Evolutionary conservation across 35 echinoderm and acorn worm species (phyloP).

Genomic region (Ptychodera flava): DNA sequence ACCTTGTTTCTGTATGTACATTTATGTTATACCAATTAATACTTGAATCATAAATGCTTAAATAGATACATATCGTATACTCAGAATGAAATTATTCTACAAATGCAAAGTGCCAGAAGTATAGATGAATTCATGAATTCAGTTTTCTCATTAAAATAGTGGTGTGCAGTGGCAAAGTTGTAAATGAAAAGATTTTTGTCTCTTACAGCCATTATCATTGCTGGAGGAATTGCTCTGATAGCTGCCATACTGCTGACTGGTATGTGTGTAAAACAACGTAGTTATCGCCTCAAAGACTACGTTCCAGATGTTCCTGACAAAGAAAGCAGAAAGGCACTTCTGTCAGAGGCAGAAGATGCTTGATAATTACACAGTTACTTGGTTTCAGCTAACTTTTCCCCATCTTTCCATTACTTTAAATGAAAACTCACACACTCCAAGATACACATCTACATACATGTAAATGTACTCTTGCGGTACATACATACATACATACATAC

Average conservation of each 20-base stretch:
- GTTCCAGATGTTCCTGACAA: not conserved
- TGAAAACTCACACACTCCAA: no score
- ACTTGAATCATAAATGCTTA: not conserved
- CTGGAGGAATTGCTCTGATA: not conserved
- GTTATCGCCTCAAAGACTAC: not conserved
- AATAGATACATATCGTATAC: not conserved
- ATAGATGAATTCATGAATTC: no score
- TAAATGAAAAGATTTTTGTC: not conserved
- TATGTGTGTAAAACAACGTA: not conserved
- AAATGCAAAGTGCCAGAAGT: no score
- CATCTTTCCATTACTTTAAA: no score
- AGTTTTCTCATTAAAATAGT: no score
- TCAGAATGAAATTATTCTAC: not conserved
- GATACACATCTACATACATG: no score
- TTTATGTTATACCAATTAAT: not conserved
- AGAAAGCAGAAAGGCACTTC: not conserved
- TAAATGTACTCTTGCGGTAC: no score
- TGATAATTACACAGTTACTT: no score
- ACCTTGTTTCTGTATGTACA: no score
- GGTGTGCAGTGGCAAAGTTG: no score
- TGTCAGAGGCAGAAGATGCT: not conserved
- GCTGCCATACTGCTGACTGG: not conserved
- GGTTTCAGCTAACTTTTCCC: no score
- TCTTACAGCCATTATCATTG: not conserved
- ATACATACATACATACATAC: no score